Percentiles rank a stretch among this genome's conserved stretches.
Evolutionary conservation across 1,140 invertebrate genomes (phyloP).

Genomic region (Magallana angulata): DNA sequence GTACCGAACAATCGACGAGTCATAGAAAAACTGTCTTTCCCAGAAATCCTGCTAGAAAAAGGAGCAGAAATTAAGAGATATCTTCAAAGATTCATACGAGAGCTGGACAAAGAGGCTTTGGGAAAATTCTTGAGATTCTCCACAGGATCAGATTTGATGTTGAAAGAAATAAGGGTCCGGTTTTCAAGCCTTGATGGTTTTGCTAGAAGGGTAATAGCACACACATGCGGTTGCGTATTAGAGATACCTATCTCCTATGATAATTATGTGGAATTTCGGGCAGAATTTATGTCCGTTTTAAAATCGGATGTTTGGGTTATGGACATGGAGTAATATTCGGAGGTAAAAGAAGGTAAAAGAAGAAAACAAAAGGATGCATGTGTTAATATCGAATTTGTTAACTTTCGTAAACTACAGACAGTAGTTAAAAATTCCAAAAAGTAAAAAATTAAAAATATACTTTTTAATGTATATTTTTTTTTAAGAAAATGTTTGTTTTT

Average conservation of each 20-base stretch:
- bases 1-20: background rate
- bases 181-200: background rate
- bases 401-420: no score
- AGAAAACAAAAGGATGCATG: no score
- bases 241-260: conserved; percentile 5
- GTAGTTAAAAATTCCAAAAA: no score
- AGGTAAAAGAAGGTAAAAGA: no score
- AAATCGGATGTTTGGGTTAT: background rate
- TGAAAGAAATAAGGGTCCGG: background rate
- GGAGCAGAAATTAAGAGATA: background rate
- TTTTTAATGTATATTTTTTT: no score
- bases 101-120: conserved; percentile 39
- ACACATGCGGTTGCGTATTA: conserved; percentile 42
- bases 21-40: background rate
- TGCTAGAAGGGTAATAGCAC: background rate
- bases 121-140: conserved; percentile 44
- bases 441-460: no score
- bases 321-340: background rate
- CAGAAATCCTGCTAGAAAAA: conserved; percentile 12
- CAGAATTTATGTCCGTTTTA: background rate
- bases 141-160: conserved; percentile 35
- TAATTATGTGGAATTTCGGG: background rate
- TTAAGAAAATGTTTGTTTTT: no score
- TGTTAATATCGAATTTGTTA: no score
- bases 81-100: conserved; percentile 36